Conservation (phyloP, 2,113 vertebrate genomes). For the Haemorhous mexicanus region DNA sequence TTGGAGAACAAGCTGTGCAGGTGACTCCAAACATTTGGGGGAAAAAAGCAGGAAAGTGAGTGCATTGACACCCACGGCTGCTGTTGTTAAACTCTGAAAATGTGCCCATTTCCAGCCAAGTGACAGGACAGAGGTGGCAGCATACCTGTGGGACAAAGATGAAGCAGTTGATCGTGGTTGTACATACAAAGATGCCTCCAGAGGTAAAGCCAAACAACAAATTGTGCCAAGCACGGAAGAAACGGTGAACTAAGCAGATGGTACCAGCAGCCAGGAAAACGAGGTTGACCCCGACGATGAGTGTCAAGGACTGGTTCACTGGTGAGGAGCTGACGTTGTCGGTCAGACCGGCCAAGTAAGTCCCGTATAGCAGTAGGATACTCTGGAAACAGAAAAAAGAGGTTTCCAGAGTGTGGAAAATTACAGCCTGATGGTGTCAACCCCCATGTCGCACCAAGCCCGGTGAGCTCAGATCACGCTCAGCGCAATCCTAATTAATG, state of each 20-base stretch:
- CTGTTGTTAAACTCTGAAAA: neutral
- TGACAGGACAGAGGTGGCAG: neutral
- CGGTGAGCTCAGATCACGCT: neutral
- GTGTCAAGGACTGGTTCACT: slow-evolving; percentile 93
- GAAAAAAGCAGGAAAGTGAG: neutral
- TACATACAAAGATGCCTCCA: slow-evolving; percentile 92
- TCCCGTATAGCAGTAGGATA: slow-evolving; percentile 87
- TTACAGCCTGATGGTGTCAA: slow-evolving; percentile 6
- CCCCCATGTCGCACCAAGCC: neutral
- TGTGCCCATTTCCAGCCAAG: accelerated
- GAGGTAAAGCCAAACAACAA: slow-evolving; percentile 86
- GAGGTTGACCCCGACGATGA: slow-evolving; percentile 84
- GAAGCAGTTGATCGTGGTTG: slow-evolving; percentile 88
- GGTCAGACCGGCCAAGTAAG: slow-evolving; percentile 92
- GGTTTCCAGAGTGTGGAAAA: slow-evolving; percentile 21
- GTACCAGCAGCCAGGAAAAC: slow-evolving; percentile 79
- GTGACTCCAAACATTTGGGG: neutral
- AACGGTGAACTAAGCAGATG: slow-evolving; percentile 79
- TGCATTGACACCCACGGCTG: accelerated
- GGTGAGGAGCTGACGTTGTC: slow-evolving; percentile 90
- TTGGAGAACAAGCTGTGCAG: neutral
- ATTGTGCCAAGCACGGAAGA: slow-evolving; percentile 88
- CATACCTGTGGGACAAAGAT: slow-evolving; percentile 94
- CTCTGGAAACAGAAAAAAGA: slow-evolving; percentile 74
- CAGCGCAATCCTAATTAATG: slow-evolving; percentile 14